A percentile compares a stretch with the other conserved stretches of the same genome.
phyloP scores from a whole-genome alignment of 2,888 invertebrate genomes.

The Anthrax anthrax region DNA sequence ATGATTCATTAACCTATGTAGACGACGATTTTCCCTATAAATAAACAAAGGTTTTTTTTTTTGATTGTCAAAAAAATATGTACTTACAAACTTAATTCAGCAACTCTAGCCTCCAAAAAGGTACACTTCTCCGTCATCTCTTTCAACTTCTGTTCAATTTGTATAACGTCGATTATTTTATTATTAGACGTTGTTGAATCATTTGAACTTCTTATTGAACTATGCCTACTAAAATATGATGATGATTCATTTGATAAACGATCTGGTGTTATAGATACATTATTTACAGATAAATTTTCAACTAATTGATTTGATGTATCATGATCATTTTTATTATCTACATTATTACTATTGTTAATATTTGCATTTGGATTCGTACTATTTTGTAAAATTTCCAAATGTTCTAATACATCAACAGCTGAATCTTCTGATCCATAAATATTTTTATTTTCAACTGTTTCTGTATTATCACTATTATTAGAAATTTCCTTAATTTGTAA shows the following conservation, averaged over 20 bases:
- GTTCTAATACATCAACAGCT: background rate
- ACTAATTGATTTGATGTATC: too few species aligned
- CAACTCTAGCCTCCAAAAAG: conserved; percentile 27
- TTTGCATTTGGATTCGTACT: too few species aligned
- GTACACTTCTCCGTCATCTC: conserved; percentile 26
- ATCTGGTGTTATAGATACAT: background rate
- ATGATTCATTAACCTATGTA: conserved; percentile 12
- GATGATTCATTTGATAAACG: conserved; percentile 24
- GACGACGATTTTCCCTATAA: conserved; percentile 24
- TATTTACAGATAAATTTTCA: background rate
- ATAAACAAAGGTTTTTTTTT: too few species aligned
- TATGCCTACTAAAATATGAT: conserved; percentile 25
- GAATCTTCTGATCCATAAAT: background rate
- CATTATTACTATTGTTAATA: too few species aligned
- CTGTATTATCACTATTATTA: background rate
- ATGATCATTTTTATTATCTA: too few species aligned
- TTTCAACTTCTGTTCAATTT: conserved; percentile 22
- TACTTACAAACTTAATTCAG: conserved; percentile 23
- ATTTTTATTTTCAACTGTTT: background rate
- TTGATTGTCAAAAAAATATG: too few species aligned
- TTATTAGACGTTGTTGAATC: background rate
- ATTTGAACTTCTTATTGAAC: background rate
- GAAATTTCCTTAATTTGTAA: background rate
- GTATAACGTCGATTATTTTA: background rate
- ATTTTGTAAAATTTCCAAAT: background rate